Evolutionary conservation across 1,140 invertebrate species (phyloP), one percentile per base, ranked within the genome.

Genomic region (Neodiprion virginianus): DNA sequence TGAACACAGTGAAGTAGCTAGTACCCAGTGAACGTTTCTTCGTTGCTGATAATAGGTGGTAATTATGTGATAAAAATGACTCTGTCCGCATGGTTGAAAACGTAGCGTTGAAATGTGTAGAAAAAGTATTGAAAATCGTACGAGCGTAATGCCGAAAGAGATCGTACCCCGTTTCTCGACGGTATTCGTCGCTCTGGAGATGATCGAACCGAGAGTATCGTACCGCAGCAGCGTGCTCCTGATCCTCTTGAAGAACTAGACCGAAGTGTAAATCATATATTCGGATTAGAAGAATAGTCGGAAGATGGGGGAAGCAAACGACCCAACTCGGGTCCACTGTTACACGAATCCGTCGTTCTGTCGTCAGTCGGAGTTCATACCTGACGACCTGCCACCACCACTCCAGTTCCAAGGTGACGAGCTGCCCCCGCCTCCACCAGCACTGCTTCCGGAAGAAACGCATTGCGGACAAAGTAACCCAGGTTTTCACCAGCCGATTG

Each of bases 331-430:
- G 14, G 80, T 82, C 11, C 89, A 91, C 74, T 91, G 93, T 78
- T 94, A 95, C 81, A 92, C 92, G 1, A 95, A 95, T 80, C 93
- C 93, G 14, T 93, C 93, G 0, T 95, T 95, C 79, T 94, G 93
- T 82, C 90, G 92, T 14, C 92, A 94, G 85, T 94, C 93, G 80
- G 94, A 95, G 81, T 92, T 84, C 68, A 80, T 85, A 12, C 78
- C 78, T 3, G 81, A 82, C 21, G 67, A 68, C 8, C 17, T 48
- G 14, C 68, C 71, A 74, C 21, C 69, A 12, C 67, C 67, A 10
- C 67, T 40, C 8, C 67, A 68, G 28, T 68, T 68, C 67, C 67
- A 68, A 68, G 67, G 67, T 0, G 70, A 72, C 49, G 78, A 79
- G 10, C 67, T 86, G 7, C 84, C 83, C 7, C 85, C 84, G 7